Conservation (phyloP, 2,888 invertebrate genomes). For the Catotricha subobsoleta region DNA sequence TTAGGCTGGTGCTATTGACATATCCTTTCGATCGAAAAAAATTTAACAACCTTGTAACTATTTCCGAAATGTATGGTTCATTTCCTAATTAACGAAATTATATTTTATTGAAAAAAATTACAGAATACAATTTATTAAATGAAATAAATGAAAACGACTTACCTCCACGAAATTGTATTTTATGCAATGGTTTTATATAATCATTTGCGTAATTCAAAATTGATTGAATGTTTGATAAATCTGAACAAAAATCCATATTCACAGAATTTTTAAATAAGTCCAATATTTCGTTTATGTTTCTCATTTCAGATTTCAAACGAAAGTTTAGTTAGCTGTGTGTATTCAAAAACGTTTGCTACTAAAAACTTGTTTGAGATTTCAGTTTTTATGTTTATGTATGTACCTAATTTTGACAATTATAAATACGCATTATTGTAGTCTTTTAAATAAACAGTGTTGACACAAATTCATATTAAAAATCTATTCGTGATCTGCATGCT, state of each 20-base stretch:
- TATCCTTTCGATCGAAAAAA: slow-evolving; percentile 13
- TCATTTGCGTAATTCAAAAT: slow-evolving; percentile 18
- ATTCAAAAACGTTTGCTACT: too few relatives aligned
- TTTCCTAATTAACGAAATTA: too few relatives aligned
- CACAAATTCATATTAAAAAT: too few relatives aligned
- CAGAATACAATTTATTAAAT: neutral
- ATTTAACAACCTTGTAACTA: slow-evolving; percentile 15
- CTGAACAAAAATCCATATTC: slow-evolving; percentile 20
- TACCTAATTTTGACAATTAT: too few relatives aligned
- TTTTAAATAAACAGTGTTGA: too few relatives aligned
- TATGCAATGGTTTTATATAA: slow-evolving; percentile 17
- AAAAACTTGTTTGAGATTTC: too few relatives aligned
- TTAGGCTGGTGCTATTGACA: slow-evolving; percentile 12
- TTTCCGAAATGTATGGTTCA: slow-evolving; percentile 18
- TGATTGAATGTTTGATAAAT: slow-evolving; percentile 19
- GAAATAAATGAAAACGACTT: slow-evolving; percentile 7
- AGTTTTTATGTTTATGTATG: too few relatives aligned
- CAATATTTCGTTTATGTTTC: neutral
- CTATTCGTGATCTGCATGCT: too few relatives aligned
- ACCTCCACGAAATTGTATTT: slow-evolving; percentile 21
- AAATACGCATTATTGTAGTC: too few relatives aligned
- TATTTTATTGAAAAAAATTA: neutral
- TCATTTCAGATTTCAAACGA: too few relatives aligned
- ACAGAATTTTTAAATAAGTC: neutral
- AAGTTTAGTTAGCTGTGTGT: too few relatives aligned